Evolutionary conservation across 2,888 invertebrate species (phyloP), one percentile per base, ranked within the genome.

Genomic region (Augiades crinisus): DNA sequence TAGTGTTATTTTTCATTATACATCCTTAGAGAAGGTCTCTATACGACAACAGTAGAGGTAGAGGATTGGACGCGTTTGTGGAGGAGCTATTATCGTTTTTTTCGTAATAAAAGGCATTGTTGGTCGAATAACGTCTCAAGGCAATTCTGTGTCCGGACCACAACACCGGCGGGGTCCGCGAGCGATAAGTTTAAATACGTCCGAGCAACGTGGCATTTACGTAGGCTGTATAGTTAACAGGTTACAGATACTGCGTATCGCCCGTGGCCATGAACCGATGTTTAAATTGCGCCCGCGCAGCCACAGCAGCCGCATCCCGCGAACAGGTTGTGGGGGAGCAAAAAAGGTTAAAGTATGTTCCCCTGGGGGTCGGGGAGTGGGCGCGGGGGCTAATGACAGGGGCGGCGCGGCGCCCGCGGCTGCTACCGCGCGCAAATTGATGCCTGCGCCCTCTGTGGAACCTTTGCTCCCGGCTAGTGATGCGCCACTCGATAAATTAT

Each of bases 391-490:
- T 87, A 86, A 87, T 87, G 87, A 87, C 85, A 84, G 87, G 85
- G 87, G 88, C 85, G 84, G 86, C 78, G 74, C 79, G 81, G 88
- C 84, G 87, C 88, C 87, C 80, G 83, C 79, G 86, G 87, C 87
- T 59, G 88, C 88, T 89, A 87, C 88, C 70, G 88, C 81, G 77
- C 79, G 84, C 84, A 88, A 88, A 88, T 88, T 88, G 88, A 86
- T 88, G 88, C 85, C 76, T 83, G 83, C 81, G 82, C 85, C 86
- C 86, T 79, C 78, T 74, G 70, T 68, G 71, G 79, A 81, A 87
- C 88, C 88, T 86, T 85, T 84, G 84, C 86, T 86, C 87, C 85
- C 84, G 83, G 85, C 84, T 77, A 88, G 88, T 84, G 88, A 87
- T 87, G 88, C 71, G 71, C 75, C 63, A 59, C 58, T 77, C 81